Conservation (phyloP, 37 sponge, comb jelly and placozoan genomes). For the Halichondria panicea region DNA sequence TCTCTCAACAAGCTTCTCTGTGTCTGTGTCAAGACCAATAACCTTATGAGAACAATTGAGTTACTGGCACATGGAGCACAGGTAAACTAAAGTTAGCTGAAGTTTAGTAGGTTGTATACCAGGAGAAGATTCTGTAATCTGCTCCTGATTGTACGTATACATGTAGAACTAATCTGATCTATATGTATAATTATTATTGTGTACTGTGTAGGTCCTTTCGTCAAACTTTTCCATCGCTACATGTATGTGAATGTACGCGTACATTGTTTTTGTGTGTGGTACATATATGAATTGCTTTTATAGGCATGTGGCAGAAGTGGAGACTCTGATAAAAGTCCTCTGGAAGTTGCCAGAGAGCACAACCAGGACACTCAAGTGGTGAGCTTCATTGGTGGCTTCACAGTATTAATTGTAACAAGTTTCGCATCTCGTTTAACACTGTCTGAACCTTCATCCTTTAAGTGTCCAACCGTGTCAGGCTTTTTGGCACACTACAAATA, state of each 20-base stretch:
- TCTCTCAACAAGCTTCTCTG: slow-evolving; percentile 56
- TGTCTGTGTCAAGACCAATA: slow-evolving; percentile 28
- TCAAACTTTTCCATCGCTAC: neutral
- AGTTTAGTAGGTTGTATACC: neutral
- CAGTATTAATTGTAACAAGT: no score
- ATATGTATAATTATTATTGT: neutral
- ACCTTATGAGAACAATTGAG: slow-evolving; percentile 67
- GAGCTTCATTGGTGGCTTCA: no score
- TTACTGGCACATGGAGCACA: slow-evolving; percentile 68
- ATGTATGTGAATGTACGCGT: slow-evolving; percentile 19
- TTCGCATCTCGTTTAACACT: no score
- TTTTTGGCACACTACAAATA: no score
- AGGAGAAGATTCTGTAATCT: neutral
- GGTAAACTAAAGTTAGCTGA: slow-evolving; percentile 34
- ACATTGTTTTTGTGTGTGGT: slow-evolving; percentile 12
- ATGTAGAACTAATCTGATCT: neutral
- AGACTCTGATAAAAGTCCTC: slow-evolving; percentile 12
- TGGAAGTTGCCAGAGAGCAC: slow-evolving; percentile 33
- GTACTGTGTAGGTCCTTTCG: neutral
- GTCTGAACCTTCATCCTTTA: no score
- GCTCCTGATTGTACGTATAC: neutral
- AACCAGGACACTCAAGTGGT: slow-evolving; percentile 54
- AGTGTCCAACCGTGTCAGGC: no score
- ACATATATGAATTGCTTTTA: neutral
- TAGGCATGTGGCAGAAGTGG: slow-evolving; percentile 4